These are phyloP conservation scores for Geotria australis DNA, from an alignment of 2,797 vertebrate genomes.

Conservation along the genomic window DNA sequence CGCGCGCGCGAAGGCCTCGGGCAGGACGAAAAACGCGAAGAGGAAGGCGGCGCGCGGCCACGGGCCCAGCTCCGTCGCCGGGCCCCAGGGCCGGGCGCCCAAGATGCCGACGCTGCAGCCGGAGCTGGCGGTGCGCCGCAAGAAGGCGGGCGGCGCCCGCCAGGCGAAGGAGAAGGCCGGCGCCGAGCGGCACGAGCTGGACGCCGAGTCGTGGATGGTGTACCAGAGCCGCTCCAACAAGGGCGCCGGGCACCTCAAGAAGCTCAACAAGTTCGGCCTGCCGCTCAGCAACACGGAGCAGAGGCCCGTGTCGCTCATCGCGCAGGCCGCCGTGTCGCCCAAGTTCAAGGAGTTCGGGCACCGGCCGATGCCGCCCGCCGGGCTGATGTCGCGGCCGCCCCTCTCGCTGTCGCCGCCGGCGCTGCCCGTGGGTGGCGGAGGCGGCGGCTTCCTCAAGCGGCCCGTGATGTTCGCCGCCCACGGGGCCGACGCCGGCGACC, in stretches of 20 bases:
- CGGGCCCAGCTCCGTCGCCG: too few species aligned
- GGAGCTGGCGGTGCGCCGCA: too few species aligned
- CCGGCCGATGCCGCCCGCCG: background rate
- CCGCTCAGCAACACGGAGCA: background rate
- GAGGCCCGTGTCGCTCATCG: background rate
- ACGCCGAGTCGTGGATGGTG: background rate
- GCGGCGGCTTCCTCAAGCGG: too few species aligned
- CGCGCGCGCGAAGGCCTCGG: too few species aligned
- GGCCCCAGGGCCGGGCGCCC: too few species aligned
- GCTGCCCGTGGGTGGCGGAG: too few species aligned
- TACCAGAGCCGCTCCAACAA: background rate
- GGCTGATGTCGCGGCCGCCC: background rate
- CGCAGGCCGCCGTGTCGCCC: background rate
- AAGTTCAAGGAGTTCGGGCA: background rate
- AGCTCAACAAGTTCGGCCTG: background rate
- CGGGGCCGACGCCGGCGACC: slow-evolving; percentile 3
- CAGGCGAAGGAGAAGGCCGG: too few species aligned
- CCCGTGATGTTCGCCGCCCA: too few species aligned
- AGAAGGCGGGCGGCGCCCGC: too few species aligned
- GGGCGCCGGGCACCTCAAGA: background rate
- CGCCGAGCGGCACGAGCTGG: background rate
- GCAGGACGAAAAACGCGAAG: too few species aligned
- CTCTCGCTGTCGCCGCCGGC: background rate
- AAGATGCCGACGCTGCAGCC: too few species aligned
- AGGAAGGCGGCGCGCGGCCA: too few species aligned